Base-by-base conservation (phyloP, 2,797 vertebrate genomes). In the Poeciliopsis presidionis region DNA sequence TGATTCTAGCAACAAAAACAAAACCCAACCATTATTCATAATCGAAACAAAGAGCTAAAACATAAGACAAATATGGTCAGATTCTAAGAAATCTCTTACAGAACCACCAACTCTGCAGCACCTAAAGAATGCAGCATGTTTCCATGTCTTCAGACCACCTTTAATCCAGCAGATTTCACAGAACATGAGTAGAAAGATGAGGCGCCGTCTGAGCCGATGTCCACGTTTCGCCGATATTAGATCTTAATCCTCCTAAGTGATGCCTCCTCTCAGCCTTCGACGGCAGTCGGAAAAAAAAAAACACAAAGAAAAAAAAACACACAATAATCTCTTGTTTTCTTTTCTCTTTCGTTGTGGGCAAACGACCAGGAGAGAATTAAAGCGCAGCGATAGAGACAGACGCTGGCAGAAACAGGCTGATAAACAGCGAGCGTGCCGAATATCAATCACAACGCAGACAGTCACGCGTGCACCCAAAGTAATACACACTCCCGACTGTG, bases 351-450 rank as follows among this genome's bases (percentile, higher is more conserved):
- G 59, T 77, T 67, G 78, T 74, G 12, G 81, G 84, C 81, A 89
- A 84, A 84, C 86, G 86, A 84, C 92, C 88, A 87, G 79, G 61
- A 51, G 69, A 79, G 72, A 79, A 86, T 86, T 71, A 73, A 82
- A 87, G 81, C 70, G 28, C 81, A 55, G 79, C 67, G 72, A 83
- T 71, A 74, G 80, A 79, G 85, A 74, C 39, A 78, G 82, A 82
- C 47, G 49, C 77, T 79, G 82, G 87, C 87, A 84, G 72, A 82
- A 90, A 80, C 80, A 81, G 81, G 71, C 77, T 77, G 72, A 89
- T 77, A 84, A 81, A 87, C 87, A 88, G 74, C 80, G 78, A 90
- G 88, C 84, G 90, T 80, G 89, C 82, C 87, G 73, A 90, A 77
- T 82, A 87, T 90, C 87, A 91, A 84, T 89, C 81, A 79, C 74